Percentiles rank a stretch among this genome's conserved stretches.
These are phyloP conservation scores for Choreutis nemorana DNA, from an alignment of 2,888 invertebrate genomes.

Conservation along the genomic window DNA sequence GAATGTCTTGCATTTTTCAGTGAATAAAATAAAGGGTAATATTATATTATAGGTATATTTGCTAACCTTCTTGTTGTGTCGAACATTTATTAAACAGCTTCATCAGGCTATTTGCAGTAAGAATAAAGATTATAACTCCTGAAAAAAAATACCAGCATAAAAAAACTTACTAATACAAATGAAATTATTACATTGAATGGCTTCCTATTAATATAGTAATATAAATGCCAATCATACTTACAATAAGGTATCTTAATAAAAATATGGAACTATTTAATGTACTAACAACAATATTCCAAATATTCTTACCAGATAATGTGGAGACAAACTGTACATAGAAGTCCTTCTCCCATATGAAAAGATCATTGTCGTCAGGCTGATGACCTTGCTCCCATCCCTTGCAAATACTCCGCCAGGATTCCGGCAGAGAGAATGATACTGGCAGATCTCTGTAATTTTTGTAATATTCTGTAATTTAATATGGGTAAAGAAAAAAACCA, in stretches of 20 bases:
- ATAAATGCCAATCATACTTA: too few relatives aligned
- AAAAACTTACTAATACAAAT: background rate
- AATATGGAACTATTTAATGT: too few relatives aligned
- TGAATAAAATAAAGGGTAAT: too few relatives aligned
- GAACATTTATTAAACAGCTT: slow-evolving; percentile 16
- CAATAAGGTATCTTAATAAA: too few relatives aligned
- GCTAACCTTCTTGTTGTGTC: slow-evolving; percentile 23
- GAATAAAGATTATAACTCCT: slow-evolving; percentile 38
- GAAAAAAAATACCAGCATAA: slow-evolving; percentile 24
- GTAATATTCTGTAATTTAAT: too few relatives aligned
- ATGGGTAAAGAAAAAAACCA: background rate
- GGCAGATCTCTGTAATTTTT: slow-evolving; percentile 19
- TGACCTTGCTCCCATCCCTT: slow-evolving; percentile 29
- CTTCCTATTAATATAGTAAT: too few relatives aligned
- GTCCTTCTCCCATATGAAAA: slow-evolving; percentile 66
- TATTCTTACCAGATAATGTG: slow-evolving; percentile 55
- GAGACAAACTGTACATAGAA: slow-evolving; percentile 66
- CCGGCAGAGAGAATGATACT: slow-evolving; percentile 21
- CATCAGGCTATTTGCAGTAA: slow-evolving; percentile 29
- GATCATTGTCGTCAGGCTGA: slow-evolving; percentile 30
- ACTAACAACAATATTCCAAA: too few relatives aligned
- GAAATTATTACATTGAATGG: too few relatives aligned
- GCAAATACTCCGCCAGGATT: slow-evolving; percentile 23
- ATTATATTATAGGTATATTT: too few relatives aligned
- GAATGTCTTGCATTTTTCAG: too few relatives aligned